Base-by-base conservation (phyloP, 2,888 invertebrate genomes). In the Aphrophora alni region DNA sequence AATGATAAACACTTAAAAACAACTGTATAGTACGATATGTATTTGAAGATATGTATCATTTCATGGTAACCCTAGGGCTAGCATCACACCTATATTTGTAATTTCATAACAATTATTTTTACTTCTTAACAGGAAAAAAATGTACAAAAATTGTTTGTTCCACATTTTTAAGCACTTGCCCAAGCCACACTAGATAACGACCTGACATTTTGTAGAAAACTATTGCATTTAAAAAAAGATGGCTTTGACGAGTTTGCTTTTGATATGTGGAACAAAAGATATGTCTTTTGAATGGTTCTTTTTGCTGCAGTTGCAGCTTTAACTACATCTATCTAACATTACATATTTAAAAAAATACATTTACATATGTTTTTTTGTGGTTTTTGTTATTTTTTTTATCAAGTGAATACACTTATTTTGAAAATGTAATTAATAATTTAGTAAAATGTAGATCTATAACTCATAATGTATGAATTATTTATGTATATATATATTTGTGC, bases 1-100 rank as follows among this genome's bases (percentile, higher is more conserved):
- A 59, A 59, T 59, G 44, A 59, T 59, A 59, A 59, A 59, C 59
- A 59, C 59, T 59, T 59, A 59, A 59, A 44, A 59, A 59, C 59
- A 59, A 59, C 21, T 59, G 59, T 59, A 59, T 59, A 59, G n/a
- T 59, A 59, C 59, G 59, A 59, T 59, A 59, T 59, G 59, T 59
- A 59, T 59, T 59, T 59, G 59, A 59, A 59, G 59, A 59, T 59
- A 59, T 59, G 59, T 59, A 21, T 59, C 59, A 59, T 59, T 59
- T 59, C 59, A 59, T 59, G n/a, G n/a, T n/a, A 59, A 59, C 21
- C 44, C 44, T 44, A 44, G 17, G 44, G 44, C 17, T 17, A 44
- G 44, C 59, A 21, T 59, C 59, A 59, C 59, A 59, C 21, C n/a
- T 59, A 59, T 21, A 59, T 21, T 59, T 59, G 59, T 59, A 59